Base-by-base conservation (phyloP, 2,888 invertebrate genomes). In the Philopedon plagiatum region DNA sequence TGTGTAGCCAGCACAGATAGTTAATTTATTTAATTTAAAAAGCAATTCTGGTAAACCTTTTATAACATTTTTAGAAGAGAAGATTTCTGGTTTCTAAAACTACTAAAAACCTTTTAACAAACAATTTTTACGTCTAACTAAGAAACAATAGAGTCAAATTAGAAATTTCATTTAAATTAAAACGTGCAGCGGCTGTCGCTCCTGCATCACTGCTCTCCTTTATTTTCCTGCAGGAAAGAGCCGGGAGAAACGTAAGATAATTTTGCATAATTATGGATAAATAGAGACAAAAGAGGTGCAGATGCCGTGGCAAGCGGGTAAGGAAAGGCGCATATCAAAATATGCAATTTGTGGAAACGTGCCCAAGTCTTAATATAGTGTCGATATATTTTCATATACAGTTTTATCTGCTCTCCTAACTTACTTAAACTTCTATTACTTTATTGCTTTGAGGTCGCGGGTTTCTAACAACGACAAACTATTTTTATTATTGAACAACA, bases 201-300 rank as follows among this genome's bases (percentile, higher is more conserved):
- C 9, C 9, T 54, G 51, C 51, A 54, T 54, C 21, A 15, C n/a
- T n/a, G 62, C 23, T 32, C 13, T 13, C 41, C 23, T 56, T 37
- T 56, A 19, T 41, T 54, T 34, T 15, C 11, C 18, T 23, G 44
- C 19, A 26, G 54, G 19, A 37, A 54, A 34, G 54, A 34, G 54
- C 26, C 21, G 39, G 21, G 64, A 34, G 56, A 51, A 64, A 29
- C 39, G 56, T 54, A 64, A 41, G 64, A 64, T 64, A 64, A 64
- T 64, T 54, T 41, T 41, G 26, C 64, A 54, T 64, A 64, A 64
- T 64, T 56, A 54, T 56, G 56, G 56, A 23, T 64, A 64, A 64
- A 64, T 64, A 56, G 23, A 39, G 64, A 56, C 64, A 64, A 64
- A 56, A 26, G 56, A 29, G 39, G 11, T 26, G 41, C 39, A 19